phyloP scores from a whole-genome alignment of 2,797 vertebrate species.

The Megaceryle alcyon region DNA sequence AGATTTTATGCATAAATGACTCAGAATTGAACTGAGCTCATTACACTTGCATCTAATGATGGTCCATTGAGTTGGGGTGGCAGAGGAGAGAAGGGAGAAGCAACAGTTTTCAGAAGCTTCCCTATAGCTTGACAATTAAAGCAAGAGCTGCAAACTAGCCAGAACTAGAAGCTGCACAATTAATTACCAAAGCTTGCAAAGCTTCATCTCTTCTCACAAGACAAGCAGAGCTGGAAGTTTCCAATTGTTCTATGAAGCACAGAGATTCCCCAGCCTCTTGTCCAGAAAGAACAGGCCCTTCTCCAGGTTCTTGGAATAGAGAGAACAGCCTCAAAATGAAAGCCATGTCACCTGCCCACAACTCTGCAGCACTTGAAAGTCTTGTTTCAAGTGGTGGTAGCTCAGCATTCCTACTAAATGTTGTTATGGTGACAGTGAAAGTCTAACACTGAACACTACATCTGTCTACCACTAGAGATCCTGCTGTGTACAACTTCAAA shows the following conservation, averaged over 20 bases:
- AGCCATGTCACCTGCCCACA: neutral
- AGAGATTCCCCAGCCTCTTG: neutral
- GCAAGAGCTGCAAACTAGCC: neutral
- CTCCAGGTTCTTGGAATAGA: neutral
- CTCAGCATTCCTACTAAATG: conserved; percentile 15
- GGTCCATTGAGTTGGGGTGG: neutral
- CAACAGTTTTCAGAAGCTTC: neutral
- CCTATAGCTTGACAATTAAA: neutral
- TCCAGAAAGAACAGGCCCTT: neutral
- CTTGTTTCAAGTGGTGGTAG: neutral
- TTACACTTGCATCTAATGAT: neutral
- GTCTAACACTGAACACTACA: neutral
- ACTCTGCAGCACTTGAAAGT: neutral
- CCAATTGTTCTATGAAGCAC: neutral
- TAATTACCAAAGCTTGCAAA: neutral
- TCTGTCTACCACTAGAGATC: conserved; percentile 3
- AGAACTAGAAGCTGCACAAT: neutral
- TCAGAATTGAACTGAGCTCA: neutral
- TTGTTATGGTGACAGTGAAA: conserved; percentile 54
- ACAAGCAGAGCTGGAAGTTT: neutral
- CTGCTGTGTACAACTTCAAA: conserved; percentile 40
- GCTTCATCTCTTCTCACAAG: neutral
- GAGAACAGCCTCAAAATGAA: neutral
- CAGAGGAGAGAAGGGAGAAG: neutral
- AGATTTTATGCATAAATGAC: neutral